A percentile compares a stretch with the other conserved stretches of the same genome.
Conservation (phyloP, 1,140 invertebrate species). For the Anastrepha ludens region DNA sequence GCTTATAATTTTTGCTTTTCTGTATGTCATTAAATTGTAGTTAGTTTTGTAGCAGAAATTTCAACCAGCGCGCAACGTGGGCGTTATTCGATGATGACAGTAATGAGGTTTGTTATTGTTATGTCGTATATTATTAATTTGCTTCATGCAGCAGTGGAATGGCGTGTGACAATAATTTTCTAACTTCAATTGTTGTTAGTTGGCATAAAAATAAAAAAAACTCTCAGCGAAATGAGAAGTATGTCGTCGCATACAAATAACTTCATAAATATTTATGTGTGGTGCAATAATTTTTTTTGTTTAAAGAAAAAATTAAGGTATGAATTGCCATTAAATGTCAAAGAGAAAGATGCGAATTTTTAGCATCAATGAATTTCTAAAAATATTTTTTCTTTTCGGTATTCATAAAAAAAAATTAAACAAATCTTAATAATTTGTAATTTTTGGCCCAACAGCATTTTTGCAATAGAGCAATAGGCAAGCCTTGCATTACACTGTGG, state of each 20-base stretch:
- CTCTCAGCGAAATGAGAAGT: constrained; percentile 14
- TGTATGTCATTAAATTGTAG: background rate
- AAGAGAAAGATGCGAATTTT: too few relatives aligned
- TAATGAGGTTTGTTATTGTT: background rate
- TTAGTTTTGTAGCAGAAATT: background rate
- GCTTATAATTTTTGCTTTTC: background rate
- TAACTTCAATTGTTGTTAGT: constrained; percentile 22
- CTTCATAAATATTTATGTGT: background rate
- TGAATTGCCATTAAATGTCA: too few relatives aligned
- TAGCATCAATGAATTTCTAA: too few relatives aligned
- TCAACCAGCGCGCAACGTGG: background rate
- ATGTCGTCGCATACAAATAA: constrained; percentile 4
- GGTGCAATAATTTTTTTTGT: background rate
- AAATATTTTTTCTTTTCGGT: too few relatives aligned
- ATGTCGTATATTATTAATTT: background rate
- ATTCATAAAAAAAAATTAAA: too few relatives aligned
- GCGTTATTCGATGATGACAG: constrained; percentile 17
- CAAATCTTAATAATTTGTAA: too few relatives aligned
- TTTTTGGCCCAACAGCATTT: too few relatives aligned
- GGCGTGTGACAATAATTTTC: constrained; percentile 31
- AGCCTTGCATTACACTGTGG: too few relatives aligned
- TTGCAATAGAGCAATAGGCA: too few relatives aligned
- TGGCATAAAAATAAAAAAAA: background rate
- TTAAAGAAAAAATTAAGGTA: background rate
- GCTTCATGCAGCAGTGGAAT: background rate